phyloP scores from a whole-genome alignment of 2,113 vertebrate genomes.

The Phyllostomus hastatus region DNA sequence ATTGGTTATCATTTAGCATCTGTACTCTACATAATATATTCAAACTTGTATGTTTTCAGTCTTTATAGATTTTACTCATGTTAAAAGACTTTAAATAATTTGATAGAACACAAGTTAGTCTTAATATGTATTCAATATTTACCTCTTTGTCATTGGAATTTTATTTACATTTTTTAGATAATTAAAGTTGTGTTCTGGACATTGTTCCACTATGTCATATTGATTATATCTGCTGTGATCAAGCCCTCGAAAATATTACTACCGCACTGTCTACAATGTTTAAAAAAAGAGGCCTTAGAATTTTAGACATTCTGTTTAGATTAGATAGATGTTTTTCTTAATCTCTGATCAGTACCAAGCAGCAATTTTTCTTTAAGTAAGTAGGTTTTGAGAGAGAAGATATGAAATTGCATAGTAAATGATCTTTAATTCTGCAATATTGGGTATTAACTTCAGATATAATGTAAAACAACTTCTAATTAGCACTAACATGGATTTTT shows the following conservation, averaged over 20 bases:
- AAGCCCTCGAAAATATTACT: not conserved
- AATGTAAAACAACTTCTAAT: not conserved
- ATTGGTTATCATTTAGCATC: not conserved
- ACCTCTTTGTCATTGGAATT: not conserved
- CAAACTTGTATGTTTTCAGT: not conserved
- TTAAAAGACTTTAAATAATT: slow-evolving; percentile 27
- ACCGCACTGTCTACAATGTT: not conserved
- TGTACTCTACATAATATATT: not conserved
- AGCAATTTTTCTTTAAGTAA: slow-evolving; percentile 6
- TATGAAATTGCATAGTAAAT: not conserved
- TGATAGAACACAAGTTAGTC: not conserved
- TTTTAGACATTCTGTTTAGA: slow-evolving; percentile 5
- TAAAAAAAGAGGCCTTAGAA: not conserved
- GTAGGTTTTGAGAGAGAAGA: not conserved
- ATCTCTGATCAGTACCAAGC: not conserved
- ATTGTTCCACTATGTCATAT: slow-evolving; percentile 14
- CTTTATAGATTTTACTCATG: slow-evolving; percentile 11
- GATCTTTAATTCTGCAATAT: not conserved
- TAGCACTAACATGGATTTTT: not conserved
- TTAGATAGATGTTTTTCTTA: not conserved
- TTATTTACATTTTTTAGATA: slow-evolving; percentile 20
- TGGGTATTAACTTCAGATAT: not conserved
- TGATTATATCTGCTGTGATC: not conserved
- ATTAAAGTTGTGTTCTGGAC: not conserved
- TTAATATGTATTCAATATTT: not conserved